A percentile compares a stretch with the other conserved stretches of the same genome.
These are phyloP conservation scores for Dermolepida albohirtum DNA, from an alignment of 2,888 invertebrate species.

Conservation along the genomic window DNA sequence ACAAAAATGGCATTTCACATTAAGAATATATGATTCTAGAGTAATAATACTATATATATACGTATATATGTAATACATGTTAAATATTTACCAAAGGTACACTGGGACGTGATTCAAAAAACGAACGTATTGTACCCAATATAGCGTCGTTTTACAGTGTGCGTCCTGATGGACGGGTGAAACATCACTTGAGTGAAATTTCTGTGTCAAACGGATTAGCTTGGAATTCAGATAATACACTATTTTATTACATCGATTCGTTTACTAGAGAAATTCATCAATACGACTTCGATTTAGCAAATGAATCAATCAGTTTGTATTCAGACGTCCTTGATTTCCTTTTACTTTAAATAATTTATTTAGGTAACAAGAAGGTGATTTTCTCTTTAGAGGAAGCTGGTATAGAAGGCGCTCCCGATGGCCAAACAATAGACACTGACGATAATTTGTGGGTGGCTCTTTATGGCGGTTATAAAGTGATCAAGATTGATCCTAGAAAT, in stretches of 20 bases:
- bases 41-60: no score
- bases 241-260: constrained; percentile 83
- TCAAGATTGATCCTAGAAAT: constrained; percentile 66
- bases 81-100: constrained; percentile 43
- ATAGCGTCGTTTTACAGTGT: constrained; percentile 41
- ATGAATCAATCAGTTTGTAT: constrained; percentile 73
- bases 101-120: constrained; percentile 41
- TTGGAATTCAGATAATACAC: constrained; percentile 75
- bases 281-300: constrained; percentile 78
- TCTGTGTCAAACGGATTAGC: constrained; percentile 83
- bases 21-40: no score
- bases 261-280: constrained; percentile 74
- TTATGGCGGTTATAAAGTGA: constrained; percentile 57
- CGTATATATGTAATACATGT: no score
- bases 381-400: constrained; percentile 68
- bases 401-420: constrained; percentile 73
- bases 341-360: background rate
- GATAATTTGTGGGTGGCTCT: constrained; percentile 84
- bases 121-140: constrained; percentile 25
- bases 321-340: background rate
- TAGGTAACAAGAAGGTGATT: constrained; percentile 61
- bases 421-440: constrained; percentile 83
- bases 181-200: constrained; percentile 60
- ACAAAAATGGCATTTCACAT: no score
- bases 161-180: constrained; percentile 9